A percentile compares a stretch with the other conserved stretches of the same genome.
Evolutionary conservation across 2,797 vertebrate genomes (phyloP).

Genomic region (Phalanger gymnotis): DNA sequence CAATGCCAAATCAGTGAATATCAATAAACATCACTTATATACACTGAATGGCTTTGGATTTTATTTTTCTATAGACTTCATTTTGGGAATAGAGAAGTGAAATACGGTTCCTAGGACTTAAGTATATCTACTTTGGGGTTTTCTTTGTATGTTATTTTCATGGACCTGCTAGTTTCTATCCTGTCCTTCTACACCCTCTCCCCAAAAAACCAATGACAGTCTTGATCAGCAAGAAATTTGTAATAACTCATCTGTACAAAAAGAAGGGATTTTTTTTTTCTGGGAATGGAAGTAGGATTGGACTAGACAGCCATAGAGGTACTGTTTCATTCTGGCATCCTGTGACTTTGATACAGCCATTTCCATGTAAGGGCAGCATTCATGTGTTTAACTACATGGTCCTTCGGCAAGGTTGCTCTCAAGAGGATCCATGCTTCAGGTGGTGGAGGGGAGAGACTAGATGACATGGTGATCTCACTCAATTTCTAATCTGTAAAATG

Average conservation of each 20-base stretch:
- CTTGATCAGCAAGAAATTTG: neutral
- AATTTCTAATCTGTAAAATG: neutral
- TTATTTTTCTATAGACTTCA: constrained; percentile 17
- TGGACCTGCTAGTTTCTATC: neutral
- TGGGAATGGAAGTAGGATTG: neutral
- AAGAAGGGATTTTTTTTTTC: neutral
- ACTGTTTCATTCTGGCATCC: neutral
- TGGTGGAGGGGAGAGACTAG: neutral
- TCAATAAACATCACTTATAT: neutral
- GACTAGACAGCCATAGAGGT: neutral
- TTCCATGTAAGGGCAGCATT: neutral
- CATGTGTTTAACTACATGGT: neutral
- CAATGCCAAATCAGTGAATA: neutral
- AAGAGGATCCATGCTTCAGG: neutral
- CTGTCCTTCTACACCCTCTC: neutral
- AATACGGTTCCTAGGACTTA: neutral
- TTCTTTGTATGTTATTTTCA: constrained; percentile 13
- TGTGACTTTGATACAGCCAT: neutral
- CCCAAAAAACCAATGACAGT: neutral
- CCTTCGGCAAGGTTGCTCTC: neutral
- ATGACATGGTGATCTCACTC: neutral
- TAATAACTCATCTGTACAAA: neutral
- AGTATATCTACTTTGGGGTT: neutral
- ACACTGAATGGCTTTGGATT: neutral
- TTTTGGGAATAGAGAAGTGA: neutral